These are phyloP conservation scores for Pseudopodoces humilis DNA, from an alignment of 2,113 vertebrate genomes.

Conservation along the genomic window DNA sequence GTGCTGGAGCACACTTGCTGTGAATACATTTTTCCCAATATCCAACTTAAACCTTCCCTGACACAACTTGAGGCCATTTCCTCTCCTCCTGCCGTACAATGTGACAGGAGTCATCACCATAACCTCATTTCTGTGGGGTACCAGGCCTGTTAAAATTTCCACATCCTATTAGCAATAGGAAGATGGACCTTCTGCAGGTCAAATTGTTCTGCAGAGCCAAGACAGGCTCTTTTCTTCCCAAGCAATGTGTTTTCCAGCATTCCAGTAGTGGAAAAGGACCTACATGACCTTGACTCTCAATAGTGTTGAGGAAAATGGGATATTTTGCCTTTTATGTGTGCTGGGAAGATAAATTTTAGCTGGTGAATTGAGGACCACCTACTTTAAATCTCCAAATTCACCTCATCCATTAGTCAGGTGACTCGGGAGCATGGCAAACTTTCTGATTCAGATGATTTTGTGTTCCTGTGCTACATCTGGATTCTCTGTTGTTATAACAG, in stretches of 20 bases:
- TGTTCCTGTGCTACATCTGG: not conserved
- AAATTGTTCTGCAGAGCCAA: not conserved
- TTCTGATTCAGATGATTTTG: not conserved
- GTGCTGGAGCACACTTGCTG: fast-evolving
- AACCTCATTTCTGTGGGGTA: not conserved
- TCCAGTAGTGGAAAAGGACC: not conserved
- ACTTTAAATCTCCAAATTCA: not conserved
- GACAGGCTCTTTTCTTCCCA: not conserved
- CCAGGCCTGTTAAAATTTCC: not conserved
- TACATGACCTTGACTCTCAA: not conserved
- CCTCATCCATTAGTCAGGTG: not conserved
- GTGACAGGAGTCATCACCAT: no score
- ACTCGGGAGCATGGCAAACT: not conserved
- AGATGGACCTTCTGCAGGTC: not conserved
- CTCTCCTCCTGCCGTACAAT: not conserved
- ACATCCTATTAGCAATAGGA: not conserved
- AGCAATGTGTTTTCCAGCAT: not conserved
- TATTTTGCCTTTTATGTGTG: not conserved
- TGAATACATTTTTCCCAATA: not conserved
- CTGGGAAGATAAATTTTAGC: not conserved
- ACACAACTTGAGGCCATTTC: not conserved
- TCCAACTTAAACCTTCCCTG: not conserved
- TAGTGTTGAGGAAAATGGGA: not conserved
- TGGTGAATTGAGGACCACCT: not conserved
- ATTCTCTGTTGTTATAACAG: not conserved